Evolutionary conservation across 53 echinoderm and acorn worm genomes (phyloP), one percentile per base, ranked within the genome.

Genomic region (Paracentrotus lividus): DNA sequence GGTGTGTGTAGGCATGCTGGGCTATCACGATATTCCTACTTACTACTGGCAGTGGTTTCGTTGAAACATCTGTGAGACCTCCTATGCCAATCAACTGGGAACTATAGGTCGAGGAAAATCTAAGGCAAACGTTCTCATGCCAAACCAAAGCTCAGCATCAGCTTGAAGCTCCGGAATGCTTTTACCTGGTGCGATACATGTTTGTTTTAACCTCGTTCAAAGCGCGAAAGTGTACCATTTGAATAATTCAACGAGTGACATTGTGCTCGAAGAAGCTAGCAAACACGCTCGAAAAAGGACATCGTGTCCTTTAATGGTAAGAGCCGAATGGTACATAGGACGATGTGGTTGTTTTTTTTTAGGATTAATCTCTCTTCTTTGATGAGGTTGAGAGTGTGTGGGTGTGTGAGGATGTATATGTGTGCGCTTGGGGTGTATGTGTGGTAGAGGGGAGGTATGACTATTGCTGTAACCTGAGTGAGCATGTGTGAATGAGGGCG

Each of bases 101-200:
- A 34, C 47, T 2, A 38, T 40, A 5, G 93, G 93, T 31, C 59
- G 34, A 21, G 93, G 93, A 54, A 38, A 93, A 36, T 93, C 84
- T 8, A 93, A 36, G 16, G 93, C 81, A 2, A 36, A 78, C 20
- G 20, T 67, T 32, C 84, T 85, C 55, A 58, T 36, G 49, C 43
- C n/a, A 21, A 93, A 14, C 93, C 93, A 93, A n/a, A 93, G n/a
- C 93, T 84, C 59, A 8, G 93, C 81, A 29, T 40, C 32, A 6
- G 59, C 93, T 3, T 51, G 29, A 20, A 85, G 61, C 24, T 93
- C 58, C 14, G n/a, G 45, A 24, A 93, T 32, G 56, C 84, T 54
- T 84, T 58, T 44, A 34, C 45, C 93, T 1, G 93, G 93, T 3
- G 43, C 59, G 54, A 93, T 93, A 42, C 93, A 54, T 84, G 58